phyloP scores from a whole-genome alignment of 1,140 invertebrate genomes.

The Drosophila pallidifrons region DNA sequence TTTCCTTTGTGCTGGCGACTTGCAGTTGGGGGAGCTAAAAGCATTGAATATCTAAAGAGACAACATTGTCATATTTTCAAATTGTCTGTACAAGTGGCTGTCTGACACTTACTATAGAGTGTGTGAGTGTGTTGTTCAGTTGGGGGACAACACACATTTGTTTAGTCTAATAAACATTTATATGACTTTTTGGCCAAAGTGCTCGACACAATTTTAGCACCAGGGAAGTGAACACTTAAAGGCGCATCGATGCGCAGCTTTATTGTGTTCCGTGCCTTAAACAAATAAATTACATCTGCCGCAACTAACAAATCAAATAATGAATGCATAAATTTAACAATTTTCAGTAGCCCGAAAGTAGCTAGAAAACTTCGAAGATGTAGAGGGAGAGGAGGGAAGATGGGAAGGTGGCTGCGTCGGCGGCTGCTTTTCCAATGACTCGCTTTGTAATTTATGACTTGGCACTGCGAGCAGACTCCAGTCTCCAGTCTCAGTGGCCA shows the following conservation, averaged over 20 bases:
- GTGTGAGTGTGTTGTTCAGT: background rate
- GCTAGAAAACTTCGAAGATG: conserved; percentile 48
- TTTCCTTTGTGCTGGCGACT: conserved; percentile 51
- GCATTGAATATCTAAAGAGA: conserved; percentile 79
- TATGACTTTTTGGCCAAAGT: conserved; percentile 69
- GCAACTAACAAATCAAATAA: conserved; percentile 79
- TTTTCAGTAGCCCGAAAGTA: conserved; percentile 70
- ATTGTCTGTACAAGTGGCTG: conserved; percentile 69
- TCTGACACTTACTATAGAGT: background rate
- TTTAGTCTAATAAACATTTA: conserved; percentile 82
- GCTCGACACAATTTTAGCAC: conserved; percentile 33
- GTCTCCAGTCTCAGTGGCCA: conserved; percentile 11
- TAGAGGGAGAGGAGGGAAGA: background rate
- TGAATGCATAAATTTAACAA: conserved; percentile 79
- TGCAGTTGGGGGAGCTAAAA: conserved; percentile 61
- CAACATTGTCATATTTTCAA: conserved; percentile 82
- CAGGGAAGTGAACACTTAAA: background rate
- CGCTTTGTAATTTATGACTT: conserved; percentile 79
- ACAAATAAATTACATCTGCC: conserved; percentile 73
- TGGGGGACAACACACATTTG: conserved; percentile 55
- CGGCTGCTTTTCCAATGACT: conserved; percentile 79
- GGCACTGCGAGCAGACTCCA: conserved; percentile 45
- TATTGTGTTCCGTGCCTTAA: conserved; percentile 35
- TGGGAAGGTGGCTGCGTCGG: conserved; percentile 23
- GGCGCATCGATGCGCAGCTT: conserved; percentile 3